These are phyloP conservation scores for Drosophila nr. medialis DNA, from an alignment of 2,888 invertebrate genomes.

Conservation along the genomic window DNA sequence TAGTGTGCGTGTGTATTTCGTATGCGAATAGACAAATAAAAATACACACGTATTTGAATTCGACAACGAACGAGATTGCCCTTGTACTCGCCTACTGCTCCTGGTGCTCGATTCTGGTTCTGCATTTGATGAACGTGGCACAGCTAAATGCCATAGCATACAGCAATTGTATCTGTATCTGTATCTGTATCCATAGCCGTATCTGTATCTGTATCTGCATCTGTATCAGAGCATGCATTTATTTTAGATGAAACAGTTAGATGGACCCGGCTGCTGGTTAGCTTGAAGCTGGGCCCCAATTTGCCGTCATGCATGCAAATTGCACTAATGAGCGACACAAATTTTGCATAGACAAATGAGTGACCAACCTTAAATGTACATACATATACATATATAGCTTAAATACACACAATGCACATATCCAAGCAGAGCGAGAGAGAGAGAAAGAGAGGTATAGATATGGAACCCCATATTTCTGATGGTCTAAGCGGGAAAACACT, in stretches of 20 bases:
- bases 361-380: constrained; percentile 31
- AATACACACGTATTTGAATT: constrained; percentile 71
- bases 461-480: constrained; percentile 33
- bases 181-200: constrained; percentile 24
- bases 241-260: constrained; percentile 59
- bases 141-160: constrained; percentile 34
- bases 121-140: constrained; percentile 63
- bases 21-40: constrained; percentile 57
- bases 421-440: background rate
- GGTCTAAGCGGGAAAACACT: constrained; percentile 28
- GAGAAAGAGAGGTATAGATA: background rate
- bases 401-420: constrained; percentile 5
- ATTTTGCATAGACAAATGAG: constrained; percentile 76
- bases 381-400: background rate
- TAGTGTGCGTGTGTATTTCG: constrained; percentile 37
- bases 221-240: constrained; percentile 57
- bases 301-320: constrained; percentile 79
- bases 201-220: constrained; percentile 23
- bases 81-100: constrained; percentile 2
- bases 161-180: constrained; percentile 28
- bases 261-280: constrained; percentile 43
- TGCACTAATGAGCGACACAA: constrained; percentile 76
- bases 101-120: constrained; percentile 19
- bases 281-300: constrained; percentile 62
- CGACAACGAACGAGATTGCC: constrained; percentile 51